Base-by-base conservation (phyloP, 1,140 invertebrate species). In the Ruditapes philippinarum region DNA sequence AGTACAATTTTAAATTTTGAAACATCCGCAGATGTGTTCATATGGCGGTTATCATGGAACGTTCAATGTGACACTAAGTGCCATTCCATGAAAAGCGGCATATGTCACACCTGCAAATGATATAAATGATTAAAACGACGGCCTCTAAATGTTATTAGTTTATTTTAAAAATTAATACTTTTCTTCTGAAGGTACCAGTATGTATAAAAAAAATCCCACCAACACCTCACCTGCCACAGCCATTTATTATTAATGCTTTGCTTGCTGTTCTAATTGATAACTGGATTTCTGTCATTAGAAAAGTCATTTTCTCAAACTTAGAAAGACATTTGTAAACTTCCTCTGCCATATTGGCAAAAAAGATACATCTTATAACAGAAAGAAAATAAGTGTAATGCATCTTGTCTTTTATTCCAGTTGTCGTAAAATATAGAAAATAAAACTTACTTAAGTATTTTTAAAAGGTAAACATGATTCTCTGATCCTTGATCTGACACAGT, bases 401-500 rank as follows among this genome's bases (percentile, higher is more conserved):
- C n/a, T 42, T 70, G 42, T 7, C 54, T 57, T 7, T 36, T 19
- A 62, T 49, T 70, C 83, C 89, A 90, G 17, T 45, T 25, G 36
- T 74, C 31, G 49, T 65, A 49, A 0, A 36, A 62, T 31, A 42
- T 28, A 45, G 89, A 83, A 0, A 89, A 31, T n/a, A 90, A 65
- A 49, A 14, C 60, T 25, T 31, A 14, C 31, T 51, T 81, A 17
- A 81, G 36, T 0, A 76, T 42, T 5, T 17, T 22, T 22, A 86
- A 22, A 28, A 74, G 86, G 28, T 86, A 85, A 28, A 81, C 51
- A 14, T 57, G 79, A 65, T 80, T 89, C 3, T 40, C 57, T 19
- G 88, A 38, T 14, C 80, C 88, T 38, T 89, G 81, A 49, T 89
- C 89, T 14, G 89, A 90, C 89, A 90, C 86, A 17, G 89, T 90